These are phyloP conservation scores for Dexiosoma caninum DNA, from an alignment of 2,888 invertebrate species.

Conservation along the genomic window DNA sequence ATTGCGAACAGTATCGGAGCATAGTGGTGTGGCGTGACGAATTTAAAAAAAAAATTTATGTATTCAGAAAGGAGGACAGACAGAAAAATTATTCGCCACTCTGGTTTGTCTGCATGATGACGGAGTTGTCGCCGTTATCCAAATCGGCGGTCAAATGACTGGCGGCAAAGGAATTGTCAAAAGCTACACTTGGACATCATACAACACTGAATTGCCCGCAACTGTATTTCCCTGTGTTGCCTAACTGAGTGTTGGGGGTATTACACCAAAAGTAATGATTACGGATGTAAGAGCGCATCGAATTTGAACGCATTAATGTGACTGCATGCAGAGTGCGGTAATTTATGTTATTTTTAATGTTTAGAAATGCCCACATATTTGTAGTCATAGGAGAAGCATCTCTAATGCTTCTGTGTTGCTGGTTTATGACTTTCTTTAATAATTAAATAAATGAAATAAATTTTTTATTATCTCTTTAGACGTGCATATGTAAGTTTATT, in stretches of 20 bases:
- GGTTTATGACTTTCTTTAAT: constrained; percentile 22
- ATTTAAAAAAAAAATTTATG: too few species aligned
- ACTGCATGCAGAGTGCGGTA: neutral
- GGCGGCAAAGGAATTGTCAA: too few species aligned
- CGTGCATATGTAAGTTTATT: neutral
- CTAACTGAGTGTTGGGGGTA: neutral
- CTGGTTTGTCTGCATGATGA: too few species aligned
- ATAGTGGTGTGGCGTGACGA: too few species aligned
- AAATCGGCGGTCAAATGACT: too few species aligned
- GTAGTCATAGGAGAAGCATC: neutral
- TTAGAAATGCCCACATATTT: constrained; percentile 36
- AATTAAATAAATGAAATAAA: constrained; percentile 35
- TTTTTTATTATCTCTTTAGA: neutral
- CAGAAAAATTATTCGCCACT: too few species aligned
- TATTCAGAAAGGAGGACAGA: too few species aligned
- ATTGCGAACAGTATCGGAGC: too few species aligned
- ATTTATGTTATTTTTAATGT: constrained; percentile 36
- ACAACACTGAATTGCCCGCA: too few species aligned
- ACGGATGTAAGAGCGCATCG: neutral
- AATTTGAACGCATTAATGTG: neutral
- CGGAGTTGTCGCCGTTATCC: too few species aligned
- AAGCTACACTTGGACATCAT: too few species aligned
- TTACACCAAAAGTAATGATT: constrained; percentile 8
- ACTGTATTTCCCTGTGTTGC: neutral
- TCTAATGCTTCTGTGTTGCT: constrained; percentile 11